A percentile compares a stretch with the other conserved stretches of the same genome.
These are phyloP conservation scores for Pampusana beccarii DNA, from an alignment of 2,113 vertebrate species.

Conservation along the genomic window DNA sequence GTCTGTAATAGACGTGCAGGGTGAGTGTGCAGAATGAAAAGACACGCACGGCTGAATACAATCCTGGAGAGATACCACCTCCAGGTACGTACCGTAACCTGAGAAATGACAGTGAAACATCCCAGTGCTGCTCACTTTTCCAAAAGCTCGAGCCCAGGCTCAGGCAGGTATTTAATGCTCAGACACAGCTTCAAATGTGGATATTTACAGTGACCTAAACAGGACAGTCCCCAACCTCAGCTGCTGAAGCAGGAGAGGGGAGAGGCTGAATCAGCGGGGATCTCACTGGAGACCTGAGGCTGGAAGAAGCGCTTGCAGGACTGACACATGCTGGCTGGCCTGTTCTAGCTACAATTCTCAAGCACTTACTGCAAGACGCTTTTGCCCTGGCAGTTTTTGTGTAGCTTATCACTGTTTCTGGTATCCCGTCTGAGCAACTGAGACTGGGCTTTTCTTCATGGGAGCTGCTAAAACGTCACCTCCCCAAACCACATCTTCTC, in stretches of 20 bases:
- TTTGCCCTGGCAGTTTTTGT: neutral
- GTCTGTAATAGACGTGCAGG: neutral
- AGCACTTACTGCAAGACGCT: neutral
- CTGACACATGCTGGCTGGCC: neutral
- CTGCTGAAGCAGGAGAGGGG: neutral
- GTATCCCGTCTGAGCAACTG: neutral
- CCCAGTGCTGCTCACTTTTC: neutral
- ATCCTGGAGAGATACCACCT: neutral
- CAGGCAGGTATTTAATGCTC: neutral
- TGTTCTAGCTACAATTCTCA: neutral
- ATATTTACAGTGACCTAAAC: neutral
- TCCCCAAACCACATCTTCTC: neutral
- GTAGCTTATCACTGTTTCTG: neutral
- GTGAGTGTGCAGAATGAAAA: neutral
- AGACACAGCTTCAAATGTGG: neutral
- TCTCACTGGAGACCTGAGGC: neutral
- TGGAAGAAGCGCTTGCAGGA: neutral
- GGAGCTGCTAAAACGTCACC: neutral
- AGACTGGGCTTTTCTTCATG: neutral
- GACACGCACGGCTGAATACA: fast-evolving
- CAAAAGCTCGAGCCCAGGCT: neutral
- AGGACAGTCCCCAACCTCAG: neutral
- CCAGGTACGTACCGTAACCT: neutral
- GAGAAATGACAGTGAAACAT: neutral
- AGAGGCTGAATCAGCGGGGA: neutral